Base-by-base conservation (phyloP, 2,797 vertebrate species). In the Sebastes diaconus region DNA sequence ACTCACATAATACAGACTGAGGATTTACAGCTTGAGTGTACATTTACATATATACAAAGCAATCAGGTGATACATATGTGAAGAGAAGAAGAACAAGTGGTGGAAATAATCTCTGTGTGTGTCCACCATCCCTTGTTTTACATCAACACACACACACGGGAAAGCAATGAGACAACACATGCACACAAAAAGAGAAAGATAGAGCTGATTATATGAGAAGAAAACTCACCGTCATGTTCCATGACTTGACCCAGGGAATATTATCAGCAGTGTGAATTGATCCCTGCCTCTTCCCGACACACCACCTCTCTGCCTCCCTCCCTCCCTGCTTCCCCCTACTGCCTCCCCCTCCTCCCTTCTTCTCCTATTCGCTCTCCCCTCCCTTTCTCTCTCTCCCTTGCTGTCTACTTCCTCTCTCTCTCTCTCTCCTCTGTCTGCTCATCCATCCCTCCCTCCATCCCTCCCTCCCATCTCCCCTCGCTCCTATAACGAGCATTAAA, bases 171-270 rank as follows among this genome's bases (percentile, higher is more conserved):
- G 58, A 73, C 32, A 59, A 55, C 8, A 74, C 64, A 72, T 25
- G 61, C 32, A 75, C n/a, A 22, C 52, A 54, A 22, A 57, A 66
- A 75, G 46, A 77, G 20, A 81, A 50, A 54, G 67, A 81, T n/a
- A 54, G n/a, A 52, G 30, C 12, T 63, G 32, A 58, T 67, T 54
- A 61, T 32, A 29, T 16, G 14, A 77, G 64, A 69, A 87, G 64
- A 81, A 59, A 92, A 96, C 97, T 97, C 96, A 98, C 97, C 96
- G 77, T 95, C 90, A 87, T 96, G 95, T 93, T 98, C 97, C 97
- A 98, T 98, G 94, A 95, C 94, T 93, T 88, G 93, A 91, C 86
- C 87, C 93, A 75, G 86, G 89, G 88, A 89, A 80, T 88, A 84
- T 75, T 87, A 84, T 87, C 85, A 90, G 91, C 89, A 84, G 77